Base-by-base conservation (phyloP, 2,113 vertebrate species). In the Alligator mississippiensis region DNA sequence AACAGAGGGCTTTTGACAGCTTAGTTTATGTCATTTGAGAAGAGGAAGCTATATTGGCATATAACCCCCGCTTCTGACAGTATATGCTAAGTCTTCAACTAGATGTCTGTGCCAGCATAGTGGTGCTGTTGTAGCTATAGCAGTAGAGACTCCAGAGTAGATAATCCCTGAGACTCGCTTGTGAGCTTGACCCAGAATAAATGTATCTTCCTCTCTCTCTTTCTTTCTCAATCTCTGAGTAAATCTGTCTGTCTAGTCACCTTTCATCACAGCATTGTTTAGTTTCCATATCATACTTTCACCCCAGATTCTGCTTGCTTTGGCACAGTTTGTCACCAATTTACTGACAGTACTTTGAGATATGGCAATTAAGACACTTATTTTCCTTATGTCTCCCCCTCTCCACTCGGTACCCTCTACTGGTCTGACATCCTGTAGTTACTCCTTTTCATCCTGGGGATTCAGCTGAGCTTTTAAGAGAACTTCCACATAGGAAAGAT, bases 371-470 rank as follows among this genome's bases (percentile, higher is more conserved):
- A 14, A 87, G 84, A 90, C 77, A 38, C 86, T 80, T 79, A 10
- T 15, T 80, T 59, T 82, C 64, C n/a, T 30, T 70, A 34, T 34
- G n/a, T 30, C n/a, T 34, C 70, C 47, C 38, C 47, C 47, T 47
- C 47, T 8, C 47, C 47, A 9, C 47, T 47, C 7, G 47, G 47
- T 59, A 82, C 76, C 17, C 62, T 62, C 77, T 81, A 79, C 22
- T 5, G 12, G 63, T 22, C 76, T 47, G 0, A 0, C 84, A 82
- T 92, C 76, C 72, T 90, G 19, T 81, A 64, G 57, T 55, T 57
- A 16, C 59, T 61, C 91, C 93, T 70, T 78, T 75, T 62, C 86
- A 78, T 16, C 60, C 19, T n/a, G 59, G 55, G 85, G 22, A 68
- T 6, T 1, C 54, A 55, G 30, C 64, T 55, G n/a, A 59, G 70